Percentiles rank a stretch among this genome's conserved stretches.
Evolutionary conservation across 1,140 invertebrate genomes (phyloP).

Genomic region (Stegodyphus dumicola): DNA sequence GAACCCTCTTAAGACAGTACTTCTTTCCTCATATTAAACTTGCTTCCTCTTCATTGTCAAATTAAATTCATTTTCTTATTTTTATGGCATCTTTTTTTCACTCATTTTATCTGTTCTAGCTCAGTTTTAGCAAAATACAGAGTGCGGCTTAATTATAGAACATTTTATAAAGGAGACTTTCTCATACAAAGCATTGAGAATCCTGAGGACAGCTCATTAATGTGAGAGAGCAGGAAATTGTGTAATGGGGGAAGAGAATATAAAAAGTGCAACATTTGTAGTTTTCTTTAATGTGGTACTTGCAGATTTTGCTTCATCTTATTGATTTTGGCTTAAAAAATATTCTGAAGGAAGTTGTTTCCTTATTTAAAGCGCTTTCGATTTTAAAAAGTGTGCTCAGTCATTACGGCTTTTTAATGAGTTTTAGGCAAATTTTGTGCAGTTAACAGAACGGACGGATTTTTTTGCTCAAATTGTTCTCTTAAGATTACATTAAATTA

Average conservation of each 20-base stretch:
- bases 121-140: slow-evolving; percentile 25
- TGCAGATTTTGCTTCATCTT: slow-evolving; percentile 4
- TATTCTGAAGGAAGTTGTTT: not conserved
- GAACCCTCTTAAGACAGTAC: not conserved
- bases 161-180: slow-evolving; percentile 30
- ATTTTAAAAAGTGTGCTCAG: not conserved
- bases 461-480: no score
- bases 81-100: not conserved
- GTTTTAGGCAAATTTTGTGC: no score
- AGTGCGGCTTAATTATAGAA: slow-evolving; percentile 42
- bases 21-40: not conserved
- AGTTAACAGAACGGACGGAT: no score
- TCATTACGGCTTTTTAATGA: not conserved
- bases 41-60: not conserved
- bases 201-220: slow-evolving; percentile 45
- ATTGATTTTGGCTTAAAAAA: slow-evolving; percentile 35
- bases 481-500: no score
- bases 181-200: slow-evolving; percentile 5
- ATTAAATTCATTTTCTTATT: not conserved
- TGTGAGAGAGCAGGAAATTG: not conserved
- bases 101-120: not conserved
- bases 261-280: slow-evolving; percentile 23
- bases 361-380: not conserved
- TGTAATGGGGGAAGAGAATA: not conserved
- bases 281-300: slow-evolving; percentile 28